phyloP scores from a whole-genome alignment of 2,113 vertebrate genomes.

The Mirounga angustirostris region DNA sequence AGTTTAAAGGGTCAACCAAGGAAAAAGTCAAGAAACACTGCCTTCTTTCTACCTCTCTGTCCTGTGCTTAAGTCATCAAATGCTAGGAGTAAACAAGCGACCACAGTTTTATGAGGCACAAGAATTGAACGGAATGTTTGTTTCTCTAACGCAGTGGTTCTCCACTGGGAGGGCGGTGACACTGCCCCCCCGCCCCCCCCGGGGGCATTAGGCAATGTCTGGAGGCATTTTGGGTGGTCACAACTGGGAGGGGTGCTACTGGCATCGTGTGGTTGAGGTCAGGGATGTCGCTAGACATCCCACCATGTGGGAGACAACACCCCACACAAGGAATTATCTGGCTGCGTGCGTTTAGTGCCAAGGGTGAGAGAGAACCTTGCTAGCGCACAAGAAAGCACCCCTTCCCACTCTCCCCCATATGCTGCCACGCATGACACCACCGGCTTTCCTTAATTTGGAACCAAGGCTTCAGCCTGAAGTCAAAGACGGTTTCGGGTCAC shows the following conservation, averaged over 20 bases:
- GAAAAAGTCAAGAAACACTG: not conserved
- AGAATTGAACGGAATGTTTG: not conserved
- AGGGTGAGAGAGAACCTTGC: not conserved
- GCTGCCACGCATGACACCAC: fast-evolving
- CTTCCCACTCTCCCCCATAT: fast-evolving
- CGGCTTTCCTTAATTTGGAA: not conserved
- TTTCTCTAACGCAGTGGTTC: not conserved
- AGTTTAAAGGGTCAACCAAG: not conserved
- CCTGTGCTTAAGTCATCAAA: not conserved
- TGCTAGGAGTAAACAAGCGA: constrained; percentile 49
- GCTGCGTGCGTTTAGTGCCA: fast-evolving
- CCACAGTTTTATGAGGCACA: constrained; percentile 7
- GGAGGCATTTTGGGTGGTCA: not conserved
- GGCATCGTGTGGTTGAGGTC: not conserved
- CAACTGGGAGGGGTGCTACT: not conserved
- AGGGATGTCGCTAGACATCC: not conserved
- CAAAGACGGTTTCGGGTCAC: not conserved
- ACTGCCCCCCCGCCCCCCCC: not conserved
- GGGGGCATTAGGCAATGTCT: not conserved
- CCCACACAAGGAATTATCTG: fast-evolving
- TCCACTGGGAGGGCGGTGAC: fast-evolving
- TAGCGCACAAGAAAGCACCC: too few relatives aligned
- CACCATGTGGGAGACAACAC: not conserved
- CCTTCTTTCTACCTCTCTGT: not conserved
- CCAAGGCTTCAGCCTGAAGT: not conserved